Conservation (phyloP, 1,140 invertebrate genomes). For the Chionoecetes opilio region DNA sequence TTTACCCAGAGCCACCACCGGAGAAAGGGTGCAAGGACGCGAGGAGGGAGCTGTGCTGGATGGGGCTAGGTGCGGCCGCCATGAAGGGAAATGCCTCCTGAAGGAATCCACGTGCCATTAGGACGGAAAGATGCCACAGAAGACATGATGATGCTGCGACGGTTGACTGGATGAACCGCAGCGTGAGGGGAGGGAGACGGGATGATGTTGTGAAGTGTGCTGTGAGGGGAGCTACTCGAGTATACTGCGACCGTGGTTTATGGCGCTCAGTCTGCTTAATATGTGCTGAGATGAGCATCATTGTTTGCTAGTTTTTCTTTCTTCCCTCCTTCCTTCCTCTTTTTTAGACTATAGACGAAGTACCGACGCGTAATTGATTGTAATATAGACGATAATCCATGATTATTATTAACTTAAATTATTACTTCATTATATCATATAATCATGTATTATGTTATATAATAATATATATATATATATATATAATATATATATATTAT, state of each 20-base stretch:
- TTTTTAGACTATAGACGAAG: not conserved
- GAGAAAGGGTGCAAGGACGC: too few species aligned
- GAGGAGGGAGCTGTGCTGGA: not conserved
- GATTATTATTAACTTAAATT: too few species aligned
- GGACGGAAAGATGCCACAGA: not conserved
- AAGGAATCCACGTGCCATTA: too few species aligned
- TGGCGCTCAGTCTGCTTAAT: constrained; percentile 48
- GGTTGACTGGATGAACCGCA: too few species aligned
- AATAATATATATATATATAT: too few species aligned
- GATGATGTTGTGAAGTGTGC: not conserved
- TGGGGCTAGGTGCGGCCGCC: not conserved
- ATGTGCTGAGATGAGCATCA: constrained; percentile 24
- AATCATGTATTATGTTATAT: too few species aligned
- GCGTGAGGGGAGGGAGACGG: not conserved
- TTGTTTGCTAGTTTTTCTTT: constrained; percentile 40
- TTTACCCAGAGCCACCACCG: constrained; percentile 5
- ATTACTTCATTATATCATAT: too few species aligned
- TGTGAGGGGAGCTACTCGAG: not conserved
- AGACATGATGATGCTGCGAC: not conserved
- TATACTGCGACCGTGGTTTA: not conserved
- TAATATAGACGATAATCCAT: not conserved
- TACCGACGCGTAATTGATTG: constrained; percentile 11
- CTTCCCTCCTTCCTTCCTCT: constrained; percentile 43
- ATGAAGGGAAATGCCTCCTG: not conserved
- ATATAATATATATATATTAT: too few species aligned